Conservation (phyloP, 2,797 vertebrate genomes). For the Leucoraja ocellata region DNA sequence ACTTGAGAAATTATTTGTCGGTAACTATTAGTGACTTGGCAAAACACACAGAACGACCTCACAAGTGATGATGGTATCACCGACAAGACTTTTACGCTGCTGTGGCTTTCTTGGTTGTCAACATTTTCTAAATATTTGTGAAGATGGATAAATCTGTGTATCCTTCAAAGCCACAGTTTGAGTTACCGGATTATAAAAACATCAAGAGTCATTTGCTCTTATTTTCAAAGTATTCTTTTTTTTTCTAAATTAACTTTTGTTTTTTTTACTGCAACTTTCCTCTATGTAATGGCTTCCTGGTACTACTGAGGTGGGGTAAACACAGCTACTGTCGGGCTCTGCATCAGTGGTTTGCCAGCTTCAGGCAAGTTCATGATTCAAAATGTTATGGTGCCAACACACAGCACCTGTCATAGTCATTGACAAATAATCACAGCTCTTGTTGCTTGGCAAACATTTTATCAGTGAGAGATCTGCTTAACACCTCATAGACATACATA, state of each 20-base stretch:
- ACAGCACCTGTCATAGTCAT: background rate
- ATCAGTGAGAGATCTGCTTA: constrained; percentile 20
- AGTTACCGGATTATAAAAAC: background rate
- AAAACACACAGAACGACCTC: constrained; percentile 48
- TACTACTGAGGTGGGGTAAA: background rate
- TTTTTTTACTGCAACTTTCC: no score
- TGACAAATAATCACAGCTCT: background rate
- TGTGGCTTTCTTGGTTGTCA: background rate
- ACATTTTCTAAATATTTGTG: background rate
- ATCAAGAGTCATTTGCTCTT: background rate
- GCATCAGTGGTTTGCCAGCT: background rate
- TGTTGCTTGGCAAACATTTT: background rate
- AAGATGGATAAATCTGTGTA: background rate
- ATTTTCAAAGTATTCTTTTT: background rate
- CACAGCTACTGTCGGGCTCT: background rate
- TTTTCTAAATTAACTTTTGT: no score
- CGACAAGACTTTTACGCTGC: constrained; percentile 32
- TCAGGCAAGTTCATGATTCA: background rate
- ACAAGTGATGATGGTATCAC: constrained; percentile 38
- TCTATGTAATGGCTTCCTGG: background rate
- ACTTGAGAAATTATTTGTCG: constrained; percentile 51
- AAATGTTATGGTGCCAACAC: background rate
- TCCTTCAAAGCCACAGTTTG: background rate
- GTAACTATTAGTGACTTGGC: constrained; percentile 46
- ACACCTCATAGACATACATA: no score